Conservation (phyloP, 2,113 vertebrate genomes). For the Myotis yumanensis region DNA sequence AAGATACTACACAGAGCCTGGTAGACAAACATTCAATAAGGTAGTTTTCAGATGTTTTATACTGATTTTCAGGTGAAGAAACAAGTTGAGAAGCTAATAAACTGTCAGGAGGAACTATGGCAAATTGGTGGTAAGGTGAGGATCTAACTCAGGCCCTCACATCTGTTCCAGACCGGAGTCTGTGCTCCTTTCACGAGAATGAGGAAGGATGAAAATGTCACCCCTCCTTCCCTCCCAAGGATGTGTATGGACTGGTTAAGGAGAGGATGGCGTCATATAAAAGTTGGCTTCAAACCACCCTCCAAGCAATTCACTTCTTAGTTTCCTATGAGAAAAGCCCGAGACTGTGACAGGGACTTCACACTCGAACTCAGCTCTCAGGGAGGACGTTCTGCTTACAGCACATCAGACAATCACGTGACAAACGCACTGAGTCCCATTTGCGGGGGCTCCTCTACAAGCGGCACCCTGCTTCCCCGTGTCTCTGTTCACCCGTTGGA, state of each 20-base stretch:
- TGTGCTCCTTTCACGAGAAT: not conserved
- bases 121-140: not conserved
- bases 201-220: not conserved
- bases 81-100: not conserved
- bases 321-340: not conserved
- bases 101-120: not conserved
- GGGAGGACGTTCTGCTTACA: not conserved
- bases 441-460: no score
- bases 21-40: not conserved
- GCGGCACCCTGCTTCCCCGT: not conserved
- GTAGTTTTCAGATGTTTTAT: not conserved
- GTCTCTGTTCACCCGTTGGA: not conserved
- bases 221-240: accelerated
- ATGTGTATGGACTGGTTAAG: not conserved
- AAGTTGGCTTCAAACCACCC: not conserved
- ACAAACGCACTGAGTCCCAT: not conserved
- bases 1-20: not conserved
- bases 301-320: not conserved
- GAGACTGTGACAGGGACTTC: not conserved
- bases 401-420: not conserved
- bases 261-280: not conserved
- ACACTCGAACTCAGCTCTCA: not conserved
- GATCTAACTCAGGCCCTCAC: not conserved
- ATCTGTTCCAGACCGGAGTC: not conserved
- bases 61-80: slow-evolving; percentile 13